Evolutionary conservation across 1,140 invertebrate species (phyloP).

Genomic region (Ips nitidus): DNA sequence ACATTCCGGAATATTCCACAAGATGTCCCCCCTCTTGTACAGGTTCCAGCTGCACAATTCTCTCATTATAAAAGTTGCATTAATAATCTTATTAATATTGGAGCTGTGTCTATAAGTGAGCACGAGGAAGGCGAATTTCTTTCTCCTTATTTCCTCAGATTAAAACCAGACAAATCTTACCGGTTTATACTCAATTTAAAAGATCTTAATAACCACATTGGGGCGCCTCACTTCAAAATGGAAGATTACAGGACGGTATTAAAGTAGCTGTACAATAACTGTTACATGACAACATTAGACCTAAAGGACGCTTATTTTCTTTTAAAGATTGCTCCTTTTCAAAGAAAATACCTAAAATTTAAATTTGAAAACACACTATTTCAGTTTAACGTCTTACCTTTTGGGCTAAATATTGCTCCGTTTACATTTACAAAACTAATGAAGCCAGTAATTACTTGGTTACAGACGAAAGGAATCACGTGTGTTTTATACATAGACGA

Average conservation of each 20-base stretch:
- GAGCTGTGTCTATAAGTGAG: constrained; percentile 18
- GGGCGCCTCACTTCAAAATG: constrained; percentile 29
- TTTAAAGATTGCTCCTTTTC: constrained; percentile 10
- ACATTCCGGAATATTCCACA: background rate
- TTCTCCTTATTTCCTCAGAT: constrained; percentile 27
- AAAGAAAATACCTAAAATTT: constrained; percentile 32
- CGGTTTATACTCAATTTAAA: constrained; percentile 34
- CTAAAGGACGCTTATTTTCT: constrained; percentile 4
- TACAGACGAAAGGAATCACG: constrained; percentile 10
- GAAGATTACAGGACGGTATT: constrained; percentile 29
- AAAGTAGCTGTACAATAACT: constrained; percentile 7
- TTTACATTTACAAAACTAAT: constrained; percentile 23
- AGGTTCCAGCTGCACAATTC: background rate
- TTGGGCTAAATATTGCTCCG: background rate
- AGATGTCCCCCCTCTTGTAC: background rate
- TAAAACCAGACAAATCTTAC: constrained; percentile 26
- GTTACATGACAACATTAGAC: constrained; percentile 10
- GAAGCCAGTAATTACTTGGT: constrained; percentile 17
- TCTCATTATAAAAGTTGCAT: constrained; percentile 1
- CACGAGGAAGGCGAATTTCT: constrained; percentile 27
- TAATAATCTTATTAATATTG: constrained; percentile 15
- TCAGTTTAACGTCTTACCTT: constrained; percentile 17
- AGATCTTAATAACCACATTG: constrained; percentile 27
- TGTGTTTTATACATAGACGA: constrained; percentile 33
- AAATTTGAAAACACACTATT: constrained; percentile 13